Evolutionary conservation across 2,113 vertebrate genomes (phyloP), one percentile per base, ranked within the genome.

Genomic region (Psammodynastes pulverulentus): DNA sequence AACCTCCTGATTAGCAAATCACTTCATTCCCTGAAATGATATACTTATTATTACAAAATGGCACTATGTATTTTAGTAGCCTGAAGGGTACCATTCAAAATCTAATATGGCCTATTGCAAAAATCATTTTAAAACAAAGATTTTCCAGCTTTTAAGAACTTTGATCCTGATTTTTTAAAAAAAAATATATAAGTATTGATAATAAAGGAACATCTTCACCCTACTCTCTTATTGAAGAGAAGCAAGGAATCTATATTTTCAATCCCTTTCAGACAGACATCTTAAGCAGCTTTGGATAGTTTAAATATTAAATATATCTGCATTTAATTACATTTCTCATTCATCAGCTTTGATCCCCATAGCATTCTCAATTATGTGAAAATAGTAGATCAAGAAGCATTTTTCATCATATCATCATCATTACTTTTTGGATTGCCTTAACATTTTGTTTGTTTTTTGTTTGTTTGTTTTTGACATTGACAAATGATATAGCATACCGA

Each of bases 401-500:
- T 0, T 0, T 96, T 0, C 5, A 89, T 93, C 96, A 96, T 96
- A 94, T 95, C 19, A 94, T 96, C 93, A 79, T 87, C 90, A 95
- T 96, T 98, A 99, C 98, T 98, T 99, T 97, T 98, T 98, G 92
- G 98, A 98, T 97, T 98, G 97, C 85, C 98, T 98, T 96, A 99
- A 98, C 98, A 98, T 98, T 98, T 97, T 98, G 93, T 58, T 58
- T 4, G 9, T 29, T 62, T 26, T 29, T 62, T 26, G 2, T 23
- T 56, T 58, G 24, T 62, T 62, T 62, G 98, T 98, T 96, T 98
- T 98, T 89, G 98, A 98, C 96, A 99, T 96, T 29, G 98, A 98
- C 96, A 98, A 98, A 98, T 98, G 98, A 92, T 98, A 99, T 94
- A 98, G 97, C 96, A 99, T 84, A 98, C 98, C 98, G 98, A 98